These are phyloP conservation scores for Leucophenga montana DNA, from an alignment of 2,888 invertebrate species.

Conservation along the genomic window DNA sequence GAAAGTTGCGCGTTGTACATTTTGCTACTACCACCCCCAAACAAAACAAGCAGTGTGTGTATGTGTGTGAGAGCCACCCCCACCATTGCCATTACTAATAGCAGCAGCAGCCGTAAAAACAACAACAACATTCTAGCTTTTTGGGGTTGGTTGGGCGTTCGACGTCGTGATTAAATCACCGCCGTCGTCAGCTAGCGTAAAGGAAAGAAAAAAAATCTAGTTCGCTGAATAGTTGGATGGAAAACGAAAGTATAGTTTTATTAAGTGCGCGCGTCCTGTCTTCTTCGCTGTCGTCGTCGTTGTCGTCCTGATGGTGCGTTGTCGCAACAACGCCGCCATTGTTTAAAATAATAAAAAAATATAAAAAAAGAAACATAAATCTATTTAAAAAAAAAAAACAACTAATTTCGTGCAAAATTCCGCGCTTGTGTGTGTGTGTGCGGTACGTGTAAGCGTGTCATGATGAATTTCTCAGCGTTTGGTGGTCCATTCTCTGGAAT, in stretches of 20 bases:
- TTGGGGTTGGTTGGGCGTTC: conserved; percentile 26
- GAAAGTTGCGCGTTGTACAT: conserved; percentile 58
- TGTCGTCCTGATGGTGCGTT: too few species aligned
- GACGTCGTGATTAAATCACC: conserved; percentile 24
- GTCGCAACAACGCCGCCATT: background rate
- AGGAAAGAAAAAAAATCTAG: background rate
- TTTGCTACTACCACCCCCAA: conserved; percentile 62
- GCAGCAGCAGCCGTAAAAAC: conserved; percentile 41
- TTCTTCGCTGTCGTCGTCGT: too few species aligned
- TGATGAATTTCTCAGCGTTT: conserved; percentile 73
- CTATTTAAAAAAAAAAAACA: background rate
- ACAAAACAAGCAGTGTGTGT: conserved; percentile 35
- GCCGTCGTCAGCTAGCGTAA: background rate
- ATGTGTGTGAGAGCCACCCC: conserved; percentile 52
- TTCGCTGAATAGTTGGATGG: conserved; percentile 24
- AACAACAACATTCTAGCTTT: conserved; percentile 42
- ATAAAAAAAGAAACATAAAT: background rate
- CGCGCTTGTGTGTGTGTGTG: background rate
- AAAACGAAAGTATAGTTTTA: conserved; percentile 24
- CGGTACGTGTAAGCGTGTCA: background rate
- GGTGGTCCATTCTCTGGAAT: conserved; percentile 73
- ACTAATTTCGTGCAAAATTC: background rate
- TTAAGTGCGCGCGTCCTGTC: conserved; percentile 12
- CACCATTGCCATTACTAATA: conserved; percentile 54
- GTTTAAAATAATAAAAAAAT: background rate